A percentile compares a stretch with the other conserved stretches of the same genome.
Evolutionary conservation across 2,888 invertebrate species (phyloP).

Genomic region (Microdon myrmicae): DNA sequence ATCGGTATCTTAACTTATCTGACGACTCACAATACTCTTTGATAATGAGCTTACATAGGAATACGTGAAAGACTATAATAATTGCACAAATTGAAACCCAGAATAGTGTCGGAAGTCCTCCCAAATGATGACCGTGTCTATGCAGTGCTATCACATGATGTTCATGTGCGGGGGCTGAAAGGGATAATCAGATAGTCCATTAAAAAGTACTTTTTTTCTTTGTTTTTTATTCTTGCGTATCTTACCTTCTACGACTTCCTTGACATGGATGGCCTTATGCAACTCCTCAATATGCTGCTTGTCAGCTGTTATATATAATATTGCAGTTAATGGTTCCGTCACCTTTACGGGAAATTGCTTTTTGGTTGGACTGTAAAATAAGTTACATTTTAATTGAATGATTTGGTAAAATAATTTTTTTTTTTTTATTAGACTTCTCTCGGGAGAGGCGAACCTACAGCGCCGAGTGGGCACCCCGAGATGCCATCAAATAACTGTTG

Average conservation of each 20-base stretch:
- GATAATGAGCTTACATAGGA: slow-evolving; percentile 90
- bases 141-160: slow-evolving; percentile 90
- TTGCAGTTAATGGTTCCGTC: slow-evolving; percentile 89
- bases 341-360: slow-evolving; percentile 86
- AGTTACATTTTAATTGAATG: not conserved
- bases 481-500: too few species aligned
- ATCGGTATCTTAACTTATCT: slow-evolving; percentile 75
- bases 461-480: too few species aligned
- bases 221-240: slow-evolving; percentile 24
- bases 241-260: slow-evolving; percentile 76
- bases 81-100: slow-evolving; percentile 91
- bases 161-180: slow-evolving; percentile 85
- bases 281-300: slow-evolving; percentile 90
- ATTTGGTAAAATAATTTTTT: too few species aligned
- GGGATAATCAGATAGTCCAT: slow-evolving; percentile 49
- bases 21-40: slow-evolving; percentile 86
- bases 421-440: too few species aligned
- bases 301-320: slow-evolving; percentile 90
- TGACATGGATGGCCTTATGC: slow-evolving; percentile 89
- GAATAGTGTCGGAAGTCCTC: slow-evolving; percentile 89
- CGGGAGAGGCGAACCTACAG: too few species aligned
- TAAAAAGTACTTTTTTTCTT: not conserved
- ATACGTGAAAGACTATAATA: slow-evolving; percentile 90
- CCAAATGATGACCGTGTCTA: slow-evolving; percentile 88
- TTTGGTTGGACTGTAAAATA: slow-evolving; percentile 61